phyloP scores from a whole-genome alignment of 1,140 invertebrate genomes.

The Ridgeia piscesae region DNA sequence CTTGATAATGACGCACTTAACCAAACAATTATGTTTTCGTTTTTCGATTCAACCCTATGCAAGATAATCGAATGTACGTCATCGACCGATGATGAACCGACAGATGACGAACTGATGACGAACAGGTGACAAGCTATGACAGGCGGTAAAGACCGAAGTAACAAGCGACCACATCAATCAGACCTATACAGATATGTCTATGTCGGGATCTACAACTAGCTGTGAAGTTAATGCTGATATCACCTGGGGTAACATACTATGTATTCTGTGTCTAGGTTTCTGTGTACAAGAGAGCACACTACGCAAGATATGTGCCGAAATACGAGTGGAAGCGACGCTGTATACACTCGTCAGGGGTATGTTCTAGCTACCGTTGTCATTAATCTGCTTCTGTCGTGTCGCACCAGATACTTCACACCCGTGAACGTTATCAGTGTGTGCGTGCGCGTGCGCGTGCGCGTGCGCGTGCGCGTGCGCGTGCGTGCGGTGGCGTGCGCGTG shows the following conservation, averaged over 20 bases:
- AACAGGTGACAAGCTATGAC: too few relatives aligned
- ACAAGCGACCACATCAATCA: too few relatives aligned
- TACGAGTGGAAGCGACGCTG: constrained; percentile 23
- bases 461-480: neutral
- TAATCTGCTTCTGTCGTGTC: neutral
- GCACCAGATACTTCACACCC: neutral
- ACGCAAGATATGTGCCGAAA: constrained; percentile 14
- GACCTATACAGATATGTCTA: too few relatives aligned
- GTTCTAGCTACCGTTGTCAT: neutral
- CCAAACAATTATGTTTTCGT: too few relatives aligned
- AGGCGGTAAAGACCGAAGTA: too few relatives aligned
- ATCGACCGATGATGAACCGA: too few relatives aligned
- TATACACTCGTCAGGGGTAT: constrained; percentile 24
- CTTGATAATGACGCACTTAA: too few relatives aligned
- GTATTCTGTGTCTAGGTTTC: constrained; percentile 13
- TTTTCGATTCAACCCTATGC: too few relatives aligned
- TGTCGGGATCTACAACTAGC: too few relatives aligned
- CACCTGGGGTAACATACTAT: neutral
- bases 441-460: neutral
- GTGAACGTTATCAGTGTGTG: neutral
- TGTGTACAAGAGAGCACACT: constrained; percentile 13
- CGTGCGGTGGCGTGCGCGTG: neutral
- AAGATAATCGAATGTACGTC: too few relatives aligned
- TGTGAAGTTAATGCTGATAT: too few relatives aligned
- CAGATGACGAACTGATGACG: too few relatives aligned